Conservation (phyloP, 2,113 vertebrate genomes). For the Catharus minimus region DNA sequence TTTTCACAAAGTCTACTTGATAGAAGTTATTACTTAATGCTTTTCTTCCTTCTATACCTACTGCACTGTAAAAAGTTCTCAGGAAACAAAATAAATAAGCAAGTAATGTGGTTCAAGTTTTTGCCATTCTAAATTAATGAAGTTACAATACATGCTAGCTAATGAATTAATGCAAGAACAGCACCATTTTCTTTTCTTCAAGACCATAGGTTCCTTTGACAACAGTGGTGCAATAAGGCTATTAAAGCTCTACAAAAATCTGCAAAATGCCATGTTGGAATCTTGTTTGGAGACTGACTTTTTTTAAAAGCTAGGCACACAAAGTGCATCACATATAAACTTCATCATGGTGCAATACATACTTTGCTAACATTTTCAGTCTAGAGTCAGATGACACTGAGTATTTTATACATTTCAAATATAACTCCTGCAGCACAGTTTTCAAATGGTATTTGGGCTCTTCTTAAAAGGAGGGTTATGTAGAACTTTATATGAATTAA, state of each 20-base stretch:
- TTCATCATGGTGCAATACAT: background rate
- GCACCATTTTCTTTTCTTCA: background rate
- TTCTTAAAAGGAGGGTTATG: background rate
- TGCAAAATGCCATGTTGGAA: background rate
- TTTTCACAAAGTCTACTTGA: background rate
- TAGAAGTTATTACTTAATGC: background rate
- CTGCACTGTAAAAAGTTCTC: background rate
- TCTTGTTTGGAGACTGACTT: background rate
- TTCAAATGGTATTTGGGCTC: background rate
- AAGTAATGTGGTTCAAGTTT: background rate
- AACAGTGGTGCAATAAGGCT: background rate
- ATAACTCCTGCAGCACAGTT: background rate
- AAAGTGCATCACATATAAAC: background rate
- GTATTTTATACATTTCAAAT: background rate
- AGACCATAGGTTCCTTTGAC: background rate
- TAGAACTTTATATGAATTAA: background rate
- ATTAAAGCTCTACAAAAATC: background rate
- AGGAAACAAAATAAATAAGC: background rate
- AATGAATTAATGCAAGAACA: background rate
- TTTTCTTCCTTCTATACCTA: background rate
- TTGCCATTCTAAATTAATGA: background rate
- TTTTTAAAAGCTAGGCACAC: background rate
- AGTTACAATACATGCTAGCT: background rate
- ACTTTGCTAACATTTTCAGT: background rate
- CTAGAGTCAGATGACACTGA: background rate